phyloP scores from a whole-genome alignment of 2,113 vertebrate species.

The Corvus hawaiiensis region DNA sequence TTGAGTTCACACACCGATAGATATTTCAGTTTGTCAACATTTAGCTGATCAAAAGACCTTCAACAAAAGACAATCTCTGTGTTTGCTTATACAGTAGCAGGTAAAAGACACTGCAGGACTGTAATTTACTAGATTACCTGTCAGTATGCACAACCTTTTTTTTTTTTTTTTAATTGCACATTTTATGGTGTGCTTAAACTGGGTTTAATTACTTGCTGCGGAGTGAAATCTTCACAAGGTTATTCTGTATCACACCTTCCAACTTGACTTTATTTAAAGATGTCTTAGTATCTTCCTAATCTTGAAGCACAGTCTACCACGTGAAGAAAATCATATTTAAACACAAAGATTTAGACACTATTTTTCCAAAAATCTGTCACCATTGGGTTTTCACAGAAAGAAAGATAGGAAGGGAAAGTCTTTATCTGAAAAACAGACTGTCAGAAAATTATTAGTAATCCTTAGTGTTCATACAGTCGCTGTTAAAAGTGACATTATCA shows the following conservation, averaged over 20 bases:
- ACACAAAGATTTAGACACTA: neutral
- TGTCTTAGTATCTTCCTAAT: slow-evolving; percentile 26
- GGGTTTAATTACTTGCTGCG: slow-evolving; percentile 15
- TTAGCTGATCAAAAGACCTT: neutral
- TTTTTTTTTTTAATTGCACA: neutral
- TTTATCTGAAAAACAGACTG: slow-evolving; percentile 10
- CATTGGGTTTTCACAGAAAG: neutral
- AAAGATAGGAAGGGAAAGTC: neutral
- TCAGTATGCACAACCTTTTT: neutral
- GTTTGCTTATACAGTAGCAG: neutral
- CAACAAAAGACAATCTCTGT: neutral
- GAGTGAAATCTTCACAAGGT: neutral
- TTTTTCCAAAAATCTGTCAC: slow-evolving; percentile 46
- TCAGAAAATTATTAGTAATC: slow-evolving; percentile 63
- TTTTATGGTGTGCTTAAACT: slow-evolving; percentile 5
- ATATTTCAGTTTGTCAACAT: neutral
- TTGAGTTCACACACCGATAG: neutral
- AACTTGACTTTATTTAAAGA: slow-evolving; percentile 1
- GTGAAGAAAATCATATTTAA: neutral
- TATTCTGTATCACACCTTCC: neutral
- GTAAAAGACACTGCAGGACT: neutral
- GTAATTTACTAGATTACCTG: neutral
- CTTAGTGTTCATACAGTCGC: slow-evolving; percentile 27
- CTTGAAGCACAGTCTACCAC: neutral
- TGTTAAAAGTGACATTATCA: slow-evolving; percentile 68